Base-by-base conservation (phyloP, 2,888 invertebrate genomes). In the Hydroisotoma schaefferi region DNA sequence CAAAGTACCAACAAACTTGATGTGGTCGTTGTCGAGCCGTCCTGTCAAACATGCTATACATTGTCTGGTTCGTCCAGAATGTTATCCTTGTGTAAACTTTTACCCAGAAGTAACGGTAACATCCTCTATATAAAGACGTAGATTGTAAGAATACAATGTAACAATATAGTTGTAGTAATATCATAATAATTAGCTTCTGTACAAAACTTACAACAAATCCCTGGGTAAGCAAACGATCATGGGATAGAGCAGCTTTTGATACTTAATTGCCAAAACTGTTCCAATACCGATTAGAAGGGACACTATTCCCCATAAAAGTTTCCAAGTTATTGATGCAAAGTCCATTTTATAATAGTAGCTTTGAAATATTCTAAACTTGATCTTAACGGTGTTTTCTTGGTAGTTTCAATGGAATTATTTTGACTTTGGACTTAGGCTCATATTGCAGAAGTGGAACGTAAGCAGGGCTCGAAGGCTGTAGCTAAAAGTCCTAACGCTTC, bases 1-100 rank as follows among this genome's bases (percentile, higher is more conserved):
- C 90, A 73, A 82, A 87, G 33, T 91, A 78, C 72, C 94, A 86
- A 70, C 90, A 89, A 1, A 85, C 78, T 78, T 93, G 94, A 70
- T 91, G 83, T 0, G 94, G 94, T 76, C 89, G 85, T 73, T 84
- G 86, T 27, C 81, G 81, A 2, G 87, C 88, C 73, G 85, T 80
- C 67, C 52, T 57, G 37, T 70, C 68, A 49, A 70, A 68, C 46
- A 65, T 43, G 40, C 59, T 64, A 18, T 58, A 60, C 29, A 70
- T 67, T 0, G 70, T 65, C 26, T 64, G 57, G 46, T 68, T 63
- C 2, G 59, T 57, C 33, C 57, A 63, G 15, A 64, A 64, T 25
- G 59, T 51, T 48, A 62, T 60, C 10, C 53, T 46, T 18, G 61
- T 57, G 37, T 51, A 55, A 2, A 46, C 8, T 26, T 62, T 58